Evolutionary conservation across 1,140 invertebrate species (phyloP).

Genomic region (Notospermus geniculatus): DNA sequence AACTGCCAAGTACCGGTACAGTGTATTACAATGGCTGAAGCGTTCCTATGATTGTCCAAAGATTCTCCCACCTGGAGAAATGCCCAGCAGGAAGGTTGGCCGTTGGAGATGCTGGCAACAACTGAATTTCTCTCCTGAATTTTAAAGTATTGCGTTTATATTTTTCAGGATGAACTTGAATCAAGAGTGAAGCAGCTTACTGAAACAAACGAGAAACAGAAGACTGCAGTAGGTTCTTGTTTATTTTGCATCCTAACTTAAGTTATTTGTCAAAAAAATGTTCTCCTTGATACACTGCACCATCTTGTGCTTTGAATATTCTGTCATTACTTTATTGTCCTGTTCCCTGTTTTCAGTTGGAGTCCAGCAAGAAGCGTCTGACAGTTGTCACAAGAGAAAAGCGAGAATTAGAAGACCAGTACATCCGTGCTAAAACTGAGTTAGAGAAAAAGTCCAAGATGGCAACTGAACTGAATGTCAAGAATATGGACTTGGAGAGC

Average conservation of each 20-base stretch:
- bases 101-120: too few species aligned
- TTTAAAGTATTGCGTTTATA: background rate
- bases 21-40: too few species aligned
- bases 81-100: too few species aligned
- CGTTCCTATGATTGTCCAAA: too few species aligned
- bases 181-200: conserved; percentile 39
- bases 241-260: background rate
- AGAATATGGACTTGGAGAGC: conserved; percentile 36
- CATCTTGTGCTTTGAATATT: background rate
- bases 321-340: background rate
- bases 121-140: too few species aligned
- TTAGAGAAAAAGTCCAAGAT: conserved; percentile 47
- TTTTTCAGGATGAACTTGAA: conserved; percentile 44
- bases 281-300: background rate
- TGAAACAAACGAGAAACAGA: conserved; percentile 39
- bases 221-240: conserved; percentile 37
- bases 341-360: conserved; percentile 33
- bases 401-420: conserved; percentile 46
- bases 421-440: conserved; percentile 34
- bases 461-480: conserved; percentile 29
- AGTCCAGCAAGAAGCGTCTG: conserved; percentile 45
- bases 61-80: too few species aligned
- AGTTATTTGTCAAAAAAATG: too few species aligned
- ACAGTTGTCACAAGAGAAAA: conserved; percentile 43
- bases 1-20: too few species aligned